Evolutionary conservation across 1,140 invertebrate species (phyloP).

Genomic region (Calephelis virginiensis): DNA sequence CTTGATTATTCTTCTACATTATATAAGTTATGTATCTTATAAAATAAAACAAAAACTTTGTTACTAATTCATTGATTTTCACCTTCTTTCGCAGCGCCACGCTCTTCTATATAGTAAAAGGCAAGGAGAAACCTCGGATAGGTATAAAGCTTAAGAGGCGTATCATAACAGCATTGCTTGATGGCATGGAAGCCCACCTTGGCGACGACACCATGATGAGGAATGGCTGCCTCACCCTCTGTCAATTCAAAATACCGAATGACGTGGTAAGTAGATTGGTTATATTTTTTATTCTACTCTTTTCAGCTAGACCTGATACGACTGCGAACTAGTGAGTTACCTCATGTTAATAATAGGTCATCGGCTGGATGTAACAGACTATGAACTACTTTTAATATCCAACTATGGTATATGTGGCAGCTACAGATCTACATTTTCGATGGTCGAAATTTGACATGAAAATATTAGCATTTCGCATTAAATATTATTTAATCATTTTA

Average conservation of each 20-base stretch:
- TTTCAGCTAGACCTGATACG: neutral
- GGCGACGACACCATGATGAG: slow-evolving; percentile 95
- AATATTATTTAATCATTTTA: too few relatives aligned
- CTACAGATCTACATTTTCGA: too few relatives aligned
- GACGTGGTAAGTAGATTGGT: slow-evolving; percentile 89
- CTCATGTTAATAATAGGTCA: too few relatives aligned
- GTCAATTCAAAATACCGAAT: slow-evolving; percentile 95
- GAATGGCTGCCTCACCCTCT: slow-evolving; percentile 96
- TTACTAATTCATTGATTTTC: neutral
- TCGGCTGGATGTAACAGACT: too few relatives aligned
- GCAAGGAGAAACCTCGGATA: slow-evolving; percentile 85
- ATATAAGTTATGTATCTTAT: too few relatives aligned
- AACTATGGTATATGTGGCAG: too few relatives aligned
- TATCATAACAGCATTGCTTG: slow-evolving; percentile 89
- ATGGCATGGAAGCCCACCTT: slow-evolving; percentile 92
- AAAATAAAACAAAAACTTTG: too few relatives aligned
- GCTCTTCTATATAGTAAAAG: slow-evolving; percentile 96
- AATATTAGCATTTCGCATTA: too few relatives aligned
- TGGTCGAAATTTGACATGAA: too few relatives aligned
- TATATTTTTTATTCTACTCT: neutral
- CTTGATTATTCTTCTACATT: too few relatives aligned
- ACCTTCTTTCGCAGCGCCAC: slow-evolving; percentile 84
- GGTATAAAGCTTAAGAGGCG: slow-evolving; percentile 85
- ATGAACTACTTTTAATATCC: too few relatives aligned
- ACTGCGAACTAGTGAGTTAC: too few relatives aligned